Evolutionary conservation across 2,113 vertebrate species (phyloP).

Genomic region (Pagrus major): DNA sequence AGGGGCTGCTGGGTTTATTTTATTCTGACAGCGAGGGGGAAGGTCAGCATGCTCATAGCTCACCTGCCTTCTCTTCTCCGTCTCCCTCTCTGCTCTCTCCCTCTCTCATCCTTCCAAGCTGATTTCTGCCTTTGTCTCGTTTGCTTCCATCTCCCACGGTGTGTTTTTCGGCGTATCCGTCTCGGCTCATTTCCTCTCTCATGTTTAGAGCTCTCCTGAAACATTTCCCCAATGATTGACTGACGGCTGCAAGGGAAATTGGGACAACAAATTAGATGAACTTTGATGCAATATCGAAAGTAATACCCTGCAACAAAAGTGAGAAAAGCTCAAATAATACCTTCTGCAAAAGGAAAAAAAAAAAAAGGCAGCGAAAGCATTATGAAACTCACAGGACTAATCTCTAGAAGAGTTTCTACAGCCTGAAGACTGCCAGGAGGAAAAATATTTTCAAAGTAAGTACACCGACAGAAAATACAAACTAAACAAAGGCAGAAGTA

Average conservation of each 20-base stretch:
- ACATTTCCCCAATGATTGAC: slow-evolving; percentile 58
- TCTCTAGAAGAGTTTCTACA: slow-evolving; percentile 53
- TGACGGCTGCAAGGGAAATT: slow-evolving; percentile 50
- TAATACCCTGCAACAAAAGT: slow-evolving; percentile 49
- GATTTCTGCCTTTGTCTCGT: slow-evolving; percentile 52
- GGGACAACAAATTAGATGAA: slow-evolving; percentile 60
- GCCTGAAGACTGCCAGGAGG: slow-evolving; percentile 47
- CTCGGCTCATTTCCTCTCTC: slow-evolving; percentile 59
- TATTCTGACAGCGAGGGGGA: slow-evolving; percentile 73
- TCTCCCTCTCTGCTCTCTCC: slow-evolving; percentile 39
- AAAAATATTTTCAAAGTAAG: slow-evolving; percentile 40
- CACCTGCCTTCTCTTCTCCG: slow-evolving; percentile 56
- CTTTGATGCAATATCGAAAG: slow-evolving; percentile 45
- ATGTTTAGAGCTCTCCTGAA: slow-evolving; percentile 49
- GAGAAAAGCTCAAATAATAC: slow-evolving; percentile 41
- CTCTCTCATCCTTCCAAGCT: slow-evolving; percentile 41
- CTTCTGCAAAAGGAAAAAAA: slow-evolving; percentile 19
- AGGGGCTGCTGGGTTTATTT: slow-evolving; percentile 69
- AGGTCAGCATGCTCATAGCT: slow-evolving; percentile 69
- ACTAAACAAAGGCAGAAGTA: slow-evolving; percentile 28
- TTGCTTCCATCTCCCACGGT: slow-evolving; percentile 47
- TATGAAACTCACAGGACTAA: slow-evolving; percentile 51
- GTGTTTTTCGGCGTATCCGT: slow-evolving; percentile 55
- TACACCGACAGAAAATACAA: slow-evolving; percentile 31
- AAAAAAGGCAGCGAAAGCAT: slow-evolving; percentile 41